Percentiles rank a stretch among this genome's conserved stretches.
phyloP scores from a whole-genome alignment of 1,140 invertebrate species.

The Panulirus ornatus region DNA sequence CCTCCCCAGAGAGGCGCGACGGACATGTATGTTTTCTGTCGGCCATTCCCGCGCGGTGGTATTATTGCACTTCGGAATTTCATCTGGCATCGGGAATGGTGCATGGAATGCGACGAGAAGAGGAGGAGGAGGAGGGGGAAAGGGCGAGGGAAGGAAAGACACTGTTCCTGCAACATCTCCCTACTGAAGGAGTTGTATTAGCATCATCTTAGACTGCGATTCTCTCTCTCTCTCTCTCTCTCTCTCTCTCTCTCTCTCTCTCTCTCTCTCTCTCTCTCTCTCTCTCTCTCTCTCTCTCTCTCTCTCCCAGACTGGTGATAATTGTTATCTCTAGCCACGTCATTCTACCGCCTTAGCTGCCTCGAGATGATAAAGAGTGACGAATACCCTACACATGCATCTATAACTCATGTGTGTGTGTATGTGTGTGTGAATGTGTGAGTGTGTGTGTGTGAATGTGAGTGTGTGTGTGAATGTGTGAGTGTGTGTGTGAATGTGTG shows the following conservation, averaged over 20 bases:
- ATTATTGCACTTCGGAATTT: too few relatives aligned
- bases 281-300: not conserved
- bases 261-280: not conserved
- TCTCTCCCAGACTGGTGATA: not conserved
- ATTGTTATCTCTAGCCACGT: too few relatives aligned
- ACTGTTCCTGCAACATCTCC: too few relatives aligned
- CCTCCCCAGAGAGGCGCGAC: too few relatives aligned
- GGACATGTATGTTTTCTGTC: too few relatives aligned
- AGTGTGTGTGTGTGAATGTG: too few relatives aligned
- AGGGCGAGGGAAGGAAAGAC: not conserved
- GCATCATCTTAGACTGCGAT: not conserved
- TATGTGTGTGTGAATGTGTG: not conserved
- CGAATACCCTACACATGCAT: too few relatives aligned
- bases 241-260: not conserved
- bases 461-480: not conserved
- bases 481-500: slow-evolving; percentile 34
- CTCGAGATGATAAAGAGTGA: too few relatives aligned
- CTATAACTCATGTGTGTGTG: slow-evolving; percentile 19
- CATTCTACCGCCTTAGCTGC: too few relatives aligned
- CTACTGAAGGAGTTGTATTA: not conserved
- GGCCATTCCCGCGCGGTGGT: too few relatives aligned
- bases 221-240: slow-evolving; percentile 32
- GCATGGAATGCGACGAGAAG: not conserved
- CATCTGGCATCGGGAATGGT: too few relatives aligned
- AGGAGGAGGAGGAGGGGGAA: not conserved